Conservation (phyloP, 2,888 invertebrate species). For the Labia minor region DNA sequence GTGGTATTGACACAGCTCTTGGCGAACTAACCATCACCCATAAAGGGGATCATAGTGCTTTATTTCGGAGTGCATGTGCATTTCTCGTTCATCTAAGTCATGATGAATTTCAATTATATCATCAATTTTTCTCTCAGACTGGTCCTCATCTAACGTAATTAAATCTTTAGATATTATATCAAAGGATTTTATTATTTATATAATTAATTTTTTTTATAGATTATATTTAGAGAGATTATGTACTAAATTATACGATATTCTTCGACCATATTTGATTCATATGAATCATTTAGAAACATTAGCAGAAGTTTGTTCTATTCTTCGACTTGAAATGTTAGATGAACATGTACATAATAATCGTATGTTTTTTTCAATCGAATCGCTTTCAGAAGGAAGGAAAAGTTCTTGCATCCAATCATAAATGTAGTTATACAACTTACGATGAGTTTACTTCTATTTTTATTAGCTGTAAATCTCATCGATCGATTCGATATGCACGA, state of each 20-base stretch:
- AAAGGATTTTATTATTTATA: too few relatives aligned
- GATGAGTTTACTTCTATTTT: too few relatives aligned
- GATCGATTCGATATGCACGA: too few relatives aligned
- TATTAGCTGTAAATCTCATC: too few relatives aligned
- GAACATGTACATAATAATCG: slow-evolving; percentile 79
- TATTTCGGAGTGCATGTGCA: slow-evolving; percentile 77
- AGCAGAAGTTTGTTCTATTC: slow-evolving; percentile 89
- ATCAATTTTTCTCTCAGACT: slow-evolving; percentile 72
- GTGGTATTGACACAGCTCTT: slow-evolving; percentile 59
- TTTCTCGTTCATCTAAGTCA: slow-evolving; percentile 86
- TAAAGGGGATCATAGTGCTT: slow-evolving; percentile 66
- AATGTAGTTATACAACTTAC: too few relatives aligned
- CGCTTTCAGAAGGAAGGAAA: too few relatives aligned
- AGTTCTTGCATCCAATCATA: too few relatives aligned
- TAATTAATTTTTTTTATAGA: slow-evolving; percentile 37
- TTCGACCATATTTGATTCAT: slow-evolving; percentile 89
- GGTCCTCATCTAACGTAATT: slow-evolving; percentile 56
- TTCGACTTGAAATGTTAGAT: slow-evolving; percentile 82
- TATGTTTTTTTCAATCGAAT: slow-evolving; percentile 38
- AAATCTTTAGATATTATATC: too few relatives aligned
- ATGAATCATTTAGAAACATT: slow-evolving; percentile 95
- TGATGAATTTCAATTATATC: slow-evolving; percentile 85
- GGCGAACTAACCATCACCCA: slow-evolving; percentile 50
- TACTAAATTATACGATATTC: slow-evolving; percentile 76
- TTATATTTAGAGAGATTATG: slow-evolving; percentile 76